Evolutionary conservation across 2,113 vertebrate species (phyloP).

Genomic region (Sciurus niger): DNA sequence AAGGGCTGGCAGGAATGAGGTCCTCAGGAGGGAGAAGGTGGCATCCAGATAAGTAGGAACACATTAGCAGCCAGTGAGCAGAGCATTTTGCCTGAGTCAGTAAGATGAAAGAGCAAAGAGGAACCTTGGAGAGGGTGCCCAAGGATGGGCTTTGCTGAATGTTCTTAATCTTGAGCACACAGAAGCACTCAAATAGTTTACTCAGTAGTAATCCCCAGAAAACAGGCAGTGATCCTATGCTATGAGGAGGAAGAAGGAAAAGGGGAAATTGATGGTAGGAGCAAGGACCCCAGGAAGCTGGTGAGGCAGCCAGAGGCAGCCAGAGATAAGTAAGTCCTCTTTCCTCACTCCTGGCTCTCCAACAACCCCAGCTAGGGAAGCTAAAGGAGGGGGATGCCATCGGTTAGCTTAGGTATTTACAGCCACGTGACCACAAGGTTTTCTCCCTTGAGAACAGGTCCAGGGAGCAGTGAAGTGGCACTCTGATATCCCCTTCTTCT

Average conservation of each 20-base stretch:
- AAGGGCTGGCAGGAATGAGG: not conserved
- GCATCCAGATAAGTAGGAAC: not conserved
- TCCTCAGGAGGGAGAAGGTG: not conserved
- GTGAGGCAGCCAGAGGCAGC: not conserved
- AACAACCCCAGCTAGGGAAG: not conserved
- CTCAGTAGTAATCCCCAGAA: conserved; percentile 16
- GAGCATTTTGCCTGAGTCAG: not conserved
- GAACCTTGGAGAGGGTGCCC: not conserved
- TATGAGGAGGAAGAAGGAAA: not conserved
- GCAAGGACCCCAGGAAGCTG: not conserved
- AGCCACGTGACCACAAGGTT: not conserved
- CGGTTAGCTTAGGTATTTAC: not conserved
- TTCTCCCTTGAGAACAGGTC: not conserved
- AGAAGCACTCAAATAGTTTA: not conserved
- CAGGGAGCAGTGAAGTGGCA: not conserved
- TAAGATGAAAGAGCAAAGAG: not conserved
- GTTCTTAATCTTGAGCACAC: not conserved
- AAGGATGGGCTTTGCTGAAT: not conserved
- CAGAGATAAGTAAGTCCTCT: not conserved
- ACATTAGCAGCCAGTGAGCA: not conserved
- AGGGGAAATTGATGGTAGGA: not conserved
- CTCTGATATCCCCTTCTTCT: not conserved
- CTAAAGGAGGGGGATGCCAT: not conserved
- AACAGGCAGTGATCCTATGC: not conserved
- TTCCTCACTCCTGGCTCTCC: not conserved